Evolutionary conservation across 2,888 invertebrate genomes (phyloP).

Genomic region (Phalangium opilio): DNA sequence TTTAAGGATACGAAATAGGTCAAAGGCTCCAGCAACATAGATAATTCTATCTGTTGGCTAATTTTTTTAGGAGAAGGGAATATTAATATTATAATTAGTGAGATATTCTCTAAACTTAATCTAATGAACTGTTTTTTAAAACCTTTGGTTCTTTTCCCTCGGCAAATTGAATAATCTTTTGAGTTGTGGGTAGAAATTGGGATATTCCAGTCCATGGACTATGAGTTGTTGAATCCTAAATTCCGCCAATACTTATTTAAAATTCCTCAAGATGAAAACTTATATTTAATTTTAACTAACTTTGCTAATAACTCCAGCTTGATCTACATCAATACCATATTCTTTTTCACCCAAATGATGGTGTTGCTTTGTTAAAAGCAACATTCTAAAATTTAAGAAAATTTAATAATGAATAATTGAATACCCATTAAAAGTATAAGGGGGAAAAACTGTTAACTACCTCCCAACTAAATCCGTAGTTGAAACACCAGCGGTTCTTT

Average conservation of each 20-base stretch:
- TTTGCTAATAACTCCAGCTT: conserved; percentile 21
- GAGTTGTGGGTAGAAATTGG: conserved; percentile 89
- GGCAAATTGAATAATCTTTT: conserved; percentile 83
- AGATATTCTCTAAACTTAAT: no score
- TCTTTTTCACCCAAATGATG: conserved; percentile 41
- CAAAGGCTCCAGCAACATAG: conserved; percentile 95
- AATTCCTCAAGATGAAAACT: neutral
- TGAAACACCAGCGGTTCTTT: conserved; percentile 89
- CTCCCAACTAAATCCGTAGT: conserved; percentile 89
- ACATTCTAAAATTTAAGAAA: conserved; percentile 59
- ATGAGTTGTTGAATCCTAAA: conserved; percentile 66
- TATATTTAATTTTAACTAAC: conserved; percentile 12
- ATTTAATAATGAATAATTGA: neutral
- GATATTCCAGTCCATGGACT: conserved; percentile 97
- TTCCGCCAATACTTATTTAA: no score
- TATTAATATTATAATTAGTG: no score
- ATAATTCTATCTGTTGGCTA: conserved; percentile 48
- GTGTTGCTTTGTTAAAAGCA: conserved; percentile 51
- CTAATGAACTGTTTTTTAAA: no score
- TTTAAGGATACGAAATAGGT: conserved; percentile 62
- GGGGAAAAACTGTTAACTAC: no score
- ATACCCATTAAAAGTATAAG: no score
- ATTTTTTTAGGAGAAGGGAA: no score
- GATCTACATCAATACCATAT: conserved; percentile 23
- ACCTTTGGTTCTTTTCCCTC: conserved; percentile 36